phyloP scores from a whole-genome alignment of 2,888 invertebrate genomes.

The Nowickia ferox region DNA sequence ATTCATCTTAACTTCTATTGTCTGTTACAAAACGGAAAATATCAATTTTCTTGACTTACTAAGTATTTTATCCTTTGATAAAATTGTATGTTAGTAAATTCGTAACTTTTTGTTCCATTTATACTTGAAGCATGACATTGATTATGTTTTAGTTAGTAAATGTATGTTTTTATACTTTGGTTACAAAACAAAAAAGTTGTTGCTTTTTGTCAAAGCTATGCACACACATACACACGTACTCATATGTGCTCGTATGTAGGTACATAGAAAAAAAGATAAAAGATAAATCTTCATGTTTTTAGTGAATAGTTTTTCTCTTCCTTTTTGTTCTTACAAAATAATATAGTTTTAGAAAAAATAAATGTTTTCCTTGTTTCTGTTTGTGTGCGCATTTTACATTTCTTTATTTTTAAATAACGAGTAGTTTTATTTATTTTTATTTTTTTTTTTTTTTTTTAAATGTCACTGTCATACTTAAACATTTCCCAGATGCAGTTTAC shows the following conservation, averaged over 20 bases:
- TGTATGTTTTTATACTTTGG: background rate
- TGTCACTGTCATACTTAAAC: conserved; percentile 51
- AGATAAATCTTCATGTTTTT: conserved; percentile 6
- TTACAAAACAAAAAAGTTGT: background rate
- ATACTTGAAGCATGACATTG: conserved; percentile 1
- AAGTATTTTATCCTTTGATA: background rate
- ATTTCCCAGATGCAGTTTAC: conserved; percentile 59
- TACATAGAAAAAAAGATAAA: background rate
- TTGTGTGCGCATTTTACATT: background rate
- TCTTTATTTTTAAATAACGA: background rate
- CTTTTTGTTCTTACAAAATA: conserved; percentile 3
- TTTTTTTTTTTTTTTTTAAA: conserved; percentile 17
- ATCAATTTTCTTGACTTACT: background rate
- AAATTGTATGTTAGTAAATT: conserved; percentile 22
- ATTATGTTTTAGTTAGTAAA: conserved; percentile 4
- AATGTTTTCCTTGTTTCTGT: background rate
- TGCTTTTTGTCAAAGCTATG: too few relatives aligned
- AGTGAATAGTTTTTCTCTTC: background rate
- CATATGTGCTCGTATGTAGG: too few relatives aligned
- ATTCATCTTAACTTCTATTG: too few relatives aligned
- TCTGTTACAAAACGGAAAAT: background rate
- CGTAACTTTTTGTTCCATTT: background rate
- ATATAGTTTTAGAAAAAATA: conserved; percentile 23
- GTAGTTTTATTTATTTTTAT: too few relatives aligned
- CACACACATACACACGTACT: background rate